These are phyloP conservation scores for Scomber colias DNA, from an alignment of 2,113 vertebrate species.

Conservation along the genomic window DNA sequence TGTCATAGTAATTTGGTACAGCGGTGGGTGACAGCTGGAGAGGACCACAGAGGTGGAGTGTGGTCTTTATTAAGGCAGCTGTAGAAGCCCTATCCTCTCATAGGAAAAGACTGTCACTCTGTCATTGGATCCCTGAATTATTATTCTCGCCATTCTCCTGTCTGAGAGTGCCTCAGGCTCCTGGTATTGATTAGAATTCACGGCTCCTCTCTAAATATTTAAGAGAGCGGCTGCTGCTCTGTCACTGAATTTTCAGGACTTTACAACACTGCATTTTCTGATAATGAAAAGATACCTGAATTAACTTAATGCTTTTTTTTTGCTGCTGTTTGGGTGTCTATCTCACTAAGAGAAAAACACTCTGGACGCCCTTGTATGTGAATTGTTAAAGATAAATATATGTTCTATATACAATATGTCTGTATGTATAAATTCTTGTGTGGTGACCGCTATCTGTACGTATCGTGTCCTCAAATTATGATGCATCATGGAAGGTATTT, in stretches of 20 bases:
- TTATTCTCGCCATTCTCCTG: constrained; percentile 45
- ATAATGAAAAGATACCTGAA: constrained; percentile 1
- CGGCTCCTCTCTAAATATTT: constrained; percentile 49
- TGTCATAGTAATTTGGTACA: constrained; percentile 53
- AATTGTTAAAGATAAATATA: background rate
- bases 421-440: constrained; percentile 6
- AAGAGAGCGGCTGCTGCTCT: constrained; percentile 25
- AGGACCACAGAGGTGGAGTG: constrained; percentile 39
- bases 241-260: constrained; percentile 11
- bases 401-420: constrained; percentile 7
- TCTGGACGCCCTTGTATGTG: background rate
- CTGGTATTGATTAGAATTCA: constrained; percentile 54
- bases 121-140: constrained; percentile 30
- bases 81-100: constrained; percentile 34
- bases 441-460: constrained; percentile 13
- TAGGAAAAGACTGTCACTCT: constrained; percentile 23
- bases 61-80: constrained; percentile 39
- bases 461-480: constrained; percentile 49
- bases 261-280: background rate
- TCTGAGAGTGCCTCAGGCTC: constrained; percentile 37
- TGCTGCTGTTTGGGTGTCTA: background rate
- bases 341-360: background rate
- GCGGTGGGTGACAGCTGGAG: constrained; percentile 53
- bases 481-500: constrained; percentile 76
- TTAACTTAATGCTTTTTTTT: background rate